phyloP scores from a whole-genome alignment of 1,140 invertebrate genomes.

The Paracyclopina nana region DNA sequence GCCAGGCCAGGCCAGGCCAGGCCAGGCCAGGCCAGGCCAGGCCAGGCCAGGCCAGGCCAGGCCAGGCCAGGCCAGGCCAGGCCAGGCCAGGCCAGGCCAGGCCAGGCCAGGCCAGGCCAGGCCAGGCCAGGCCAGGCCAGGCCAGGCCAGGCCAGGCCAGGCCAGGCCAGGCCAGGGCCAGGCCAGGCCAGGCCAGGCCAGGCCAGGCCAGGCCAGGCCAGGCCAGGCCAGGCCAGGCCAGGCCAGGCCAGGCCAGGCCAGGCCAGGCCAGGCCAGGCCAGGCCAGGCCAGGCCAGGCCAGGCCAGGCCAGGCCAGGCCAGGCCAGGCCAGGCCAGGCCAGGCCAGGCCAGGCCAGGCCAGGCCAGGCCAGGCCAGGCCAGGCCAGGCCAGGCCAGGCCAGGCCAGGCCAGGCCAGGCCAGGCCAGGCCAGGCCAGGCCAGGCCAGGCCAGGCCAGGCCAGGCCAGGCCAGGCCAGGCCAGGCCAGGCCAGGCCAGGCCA shows the following conservation, averaged over 20 bases:
- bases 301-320: constrained; percentile 21
- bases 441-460: constrained; percentile 21
- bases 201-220: constrained; percentile 18
- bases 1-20: constrained; percentile 21
- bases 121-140: constrained; percentile 11
- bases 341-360: constrained; percentile 21
- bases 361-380: constrained; percentile 21
- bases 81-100: constrained; percentile 19
- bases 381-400: constrained; percentile 21
- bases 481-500: constrained; percentile 19
- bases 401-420: constrained; percentile 21
- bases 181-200: constrained; percentile 19
- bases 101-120: constrained; percentile 20
- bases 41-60: constrained; percentile 21
- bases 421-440: constrained; percentile 21
- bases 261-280: constrained; percentile 16
- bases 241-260: constrained; percentile 2
- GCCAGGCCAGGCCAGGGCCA: constrained; percentile 21
- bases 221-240: constrained; percentile 10
- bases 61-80: constrained; percentile 18
- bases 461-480: constrained; percentile 21
- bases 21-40: constrained; percentile 21
- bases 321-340: constrained; percentile 19
- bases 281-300: constrained; percentile 17
- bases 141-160: constrained; percentile 20